Evolutionary conservation across 2,888 invertebrate genomes (phyloP).

Genomic region (Bugulina stolonifera): DNA sequence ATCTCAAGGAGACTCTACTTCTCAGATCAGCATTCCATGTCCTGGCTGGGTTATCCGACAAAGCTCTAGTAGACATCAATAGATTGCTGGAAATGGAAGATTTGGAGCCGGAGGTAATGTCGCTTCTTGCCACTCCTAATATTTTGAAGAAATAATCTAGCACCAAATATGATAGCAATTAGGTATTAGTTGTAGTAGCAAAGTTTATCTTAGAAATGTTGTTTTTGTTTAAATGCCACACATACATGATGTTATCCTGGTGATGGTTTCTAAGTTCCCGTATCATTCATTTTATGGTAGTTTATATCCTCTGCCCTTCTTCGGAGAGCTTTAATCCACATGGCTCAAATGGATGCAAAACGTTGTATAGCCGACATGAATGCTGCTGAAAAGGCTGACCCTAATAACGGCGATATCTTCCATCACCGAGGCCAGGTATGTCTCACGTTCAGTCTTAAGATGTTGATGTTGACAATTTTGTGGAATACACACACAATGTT

Average conservation of each 20-base stretch:
- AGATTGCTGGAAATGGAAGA: neutral
- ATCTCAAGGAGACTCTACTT: neutral
- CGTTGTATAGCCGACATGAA: neutral
- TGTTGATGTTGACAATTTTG: too few relatives aligned
- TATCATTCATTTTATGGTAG: too few relatives aligned
- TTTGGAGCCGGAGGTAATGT: neutral
- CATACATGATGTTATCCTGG: too few relatives aligned
- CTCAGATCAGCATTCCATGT: neutral
- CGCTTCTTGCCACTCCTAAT: too few relatives aligned
- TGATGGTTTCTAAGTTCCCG: too few relatives aligned
- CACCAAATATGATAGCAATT: too few relatives aligned
- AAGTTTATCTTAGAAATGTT: too few relatives aligned
- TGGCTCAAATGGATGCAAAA: neutral
- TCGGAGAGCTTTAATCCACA: neutral
- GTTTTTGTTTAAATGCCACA: too few relatives aligned
- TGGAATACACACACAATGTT: too few relatives aligned
- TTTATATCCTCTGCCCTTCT: neutral
- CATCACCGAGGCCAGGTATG: neutral
- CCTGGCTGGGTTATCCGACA: neutral
- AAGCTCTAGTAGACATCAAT: neutral
- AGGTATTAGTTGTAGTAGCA: too few relatives aligned
- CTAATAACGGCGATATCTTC: neutral
- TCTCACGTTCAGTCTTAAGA: too few relatives aligned
- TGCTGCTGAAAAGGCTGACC: neutral
- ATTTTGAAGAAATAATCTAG: too few relatives aligned